phyloP scores from a whole-genome alignment of 2,797 vertebrate species.

The Hafferia zeledoni region DNA sequence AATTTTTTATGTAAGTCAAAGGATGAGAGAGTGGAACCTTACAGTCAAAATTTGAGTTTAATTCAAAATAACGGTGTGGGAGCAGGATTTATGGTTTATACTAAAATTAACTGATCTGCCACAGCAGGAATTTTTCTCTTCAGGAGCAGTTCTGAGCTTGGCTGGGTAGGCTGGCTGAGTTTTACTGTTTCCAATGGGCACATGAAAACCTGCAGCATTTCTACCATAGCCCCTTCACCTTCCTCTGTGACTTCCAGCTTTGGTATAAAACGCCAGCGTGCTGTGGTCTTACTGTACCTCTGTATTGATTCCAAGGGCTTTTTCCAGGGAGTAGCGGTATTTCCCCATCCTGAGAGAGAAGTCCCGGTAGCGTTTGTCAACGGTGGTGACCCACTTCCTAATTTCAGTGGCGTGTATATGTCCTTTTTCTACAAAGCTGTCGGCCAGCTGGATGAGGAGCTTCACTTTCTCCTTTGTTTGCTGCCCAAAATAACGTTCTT shows the following conservation, averaged over 20 bases:
- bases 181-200: not conserved
- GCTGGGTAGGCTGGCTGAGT: not conserved
- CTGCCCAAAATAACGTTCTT: constrained; percentile 76
- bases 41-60: not conserved
- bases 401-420: constrained; percentile 93
- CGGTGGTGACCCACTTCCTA: constrained; percentile 94
- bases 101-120: not conserved
- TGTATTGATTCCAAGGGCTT: constrained; percentile 89
- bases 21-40: not conserved
- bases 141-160: not conserved
- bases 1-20: not conserved
- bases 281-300: constrained; percentile 80
- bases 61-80: not conserved
- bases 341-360: constrained; percentile 93
- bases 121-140: not conserved
- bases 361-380: constrained; percentile 94
- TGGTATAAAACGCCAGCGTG: not conserved
- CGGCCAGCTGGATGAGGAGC: constrained; percentile 94
- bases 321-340: constrained; percentile 90
- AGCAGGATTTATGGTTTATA: not conserved
- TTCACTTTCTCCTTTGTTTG: constrained; percentile 99
- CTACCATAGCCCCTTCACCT: not conserved
- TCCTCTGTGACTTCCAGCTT: not conserved
- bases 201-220: not conserved
- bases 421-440: constrained; percentile 96